A percentile compares a stretch with the other conserved stretches of the same genome.
Conservation (phyloP, 2,888 invertebrate genomes). For the Osedax frankpressi region DNA sequence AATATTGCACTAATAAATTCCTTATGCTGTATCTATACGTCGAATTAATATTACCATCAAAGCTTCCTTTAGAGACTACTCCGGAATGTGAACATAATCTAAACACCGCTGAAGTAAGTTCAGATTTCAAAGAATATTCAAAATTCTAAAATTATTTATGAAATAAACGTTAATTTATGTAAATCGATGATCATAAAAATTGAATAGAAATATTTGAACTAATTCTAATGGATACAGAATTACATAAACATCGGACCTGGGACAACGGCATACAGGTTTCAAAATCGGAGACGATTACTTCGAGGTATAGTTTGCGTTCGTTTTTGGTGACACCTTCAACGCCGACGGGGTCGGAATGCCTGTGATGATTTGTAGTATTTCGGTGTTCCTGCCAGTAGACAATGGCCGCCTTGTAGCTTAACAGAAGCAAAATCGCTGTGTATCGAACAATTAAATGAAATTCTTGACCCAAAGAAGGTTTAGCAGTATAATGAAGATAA, state of each 20-base stretch:
- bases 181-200: too few relatives aligned
- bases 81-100: not conserved
- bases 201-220: too few relatives aligned
- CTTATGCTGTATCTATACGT: too few relatives aligned
- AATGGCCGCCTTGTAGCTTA: not conserved
- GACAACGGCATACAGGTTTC: not conserved
- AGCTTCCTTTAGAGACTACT: not conserved
- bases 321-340: not conserved
- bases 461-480: too few relatives aligned
- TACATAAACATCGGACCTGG: not conserved
- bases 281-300: not conserved
- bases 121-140: not conserved
- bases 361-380: too few relatives aligned
- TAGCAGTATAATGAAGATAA: too few relatives aligned
- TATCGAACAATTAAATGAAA: not conserved
- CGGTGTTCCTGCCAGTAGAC: not conserved
- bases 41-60: too few relatives aligned
- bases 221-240: too few relatives aligned
- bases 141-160: not conserved
- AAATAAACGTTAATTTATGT: too few relatives aligned
- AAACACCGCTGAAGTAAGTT: not conserved
- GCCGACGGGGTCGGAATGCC: not conserved
- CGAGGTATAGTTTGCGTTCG: not conserved
- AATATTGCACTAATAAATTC: too few relatives aligned
- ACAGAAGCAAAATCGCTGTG: not conserved